Base-by-base conservation (phyloP, 1,140 invertebrate species). In the Orussus abietinus region DNA sequence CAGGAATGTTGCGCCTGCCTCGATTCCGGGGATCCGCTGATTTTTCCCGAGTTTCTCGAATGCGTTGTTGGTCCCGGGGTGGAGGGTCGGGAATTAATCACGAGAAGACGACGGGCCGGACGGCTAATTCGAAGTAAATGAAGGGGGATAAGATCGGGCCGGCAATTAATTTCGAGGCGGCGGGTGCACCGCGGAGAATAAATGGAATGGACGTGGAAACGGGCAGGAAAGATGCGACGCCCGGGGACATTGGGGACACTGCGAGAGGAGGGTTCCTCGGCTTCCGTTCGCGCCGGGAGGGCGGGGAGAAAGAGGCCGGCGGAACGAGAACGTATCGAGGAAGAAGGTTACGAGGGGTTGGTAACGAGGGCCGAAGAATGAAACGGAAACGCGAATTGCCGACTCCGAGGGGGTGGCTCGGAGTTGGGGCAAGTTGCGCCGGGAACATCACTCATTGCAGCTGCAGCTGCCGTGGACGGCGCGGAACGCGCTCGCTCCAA, bases 91-190 rank as follows among this genome's bases (percentile, higher is more conserved):
- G n/a, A n/a, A n/a, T n/a, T n/a, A n/a, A n/a, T n/a, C n/a, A n/a
- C n/a, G n/a, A n/a, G n/a, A n/a, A 45, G 49, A 55, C 54, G 57
- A 54, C 39, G 48, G 48, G 46, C 55, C 49, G 54, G 51, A 45
- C 47, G 53, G 46, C 55, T 56, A 57, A 56, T 53, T 45, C 44
- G 46, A 47, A 53, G 52, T 59, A 57, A 61, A 61, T 61, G 57
- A 58, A 57, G 47, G 58, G 48, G 49, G 57, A 61, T 61, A 61
- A 61, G 59, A 61, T 51, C 57, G 54, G 53, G 59, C 57, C 59
- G 54, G 57, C 55, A 61, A 61, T 61, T 61, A 61, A 61, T 61
- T 59, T 61, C 49, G 57, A n/a, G 54, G 53, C 57, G 51, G 54
- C 38, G 25, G n/a, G n/a, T n/a, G n/a, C n/a, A n/a, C n/a, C n/a